phyloP scores from a whole-genome alignment of 2,797 vertebrate species.

The Scleropages formosus region DNA sequence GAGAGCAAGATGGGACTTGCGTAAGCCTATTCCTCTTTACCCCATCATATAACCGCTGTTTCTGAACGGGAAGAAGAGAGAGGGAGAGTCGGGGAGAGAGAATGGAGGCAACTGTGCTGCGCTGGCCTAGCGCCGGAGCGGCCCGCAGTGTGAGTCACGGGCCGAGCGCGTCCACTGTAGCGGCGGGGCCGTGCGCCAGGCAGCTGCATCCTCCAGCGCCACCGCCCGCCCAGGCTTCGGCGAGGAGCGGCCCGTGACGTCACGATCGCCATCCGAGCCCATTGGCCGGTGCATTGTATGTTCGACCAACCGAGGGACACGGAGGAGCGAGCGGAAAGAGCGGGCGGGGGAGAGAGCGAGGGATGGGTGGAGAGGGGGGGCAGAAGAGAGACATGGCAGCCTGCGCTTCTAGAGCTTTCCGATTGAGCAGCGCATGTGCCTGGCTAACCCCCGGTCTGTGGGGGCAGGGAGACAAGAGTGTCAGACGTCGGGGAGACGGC shows the following conservation, averaged over 20 bases:
- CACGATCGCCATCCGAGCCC: constrained; percentile 57
- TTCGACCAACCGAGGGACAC: constrained; percentile 71
- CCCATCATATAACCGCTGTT: constrained; percentile 17
- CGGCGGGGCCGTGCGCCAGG: constrained; percentile 57
- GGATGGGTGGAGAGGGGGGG: constrained; percentile 36
- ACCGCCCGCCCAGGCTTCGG: constrained; percentile 24
- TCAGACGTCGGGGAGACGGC: background rate
- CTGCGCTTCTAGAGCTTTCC: constrained; percentile 50
- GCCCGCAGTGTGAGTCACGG: constrained; percentile 58
- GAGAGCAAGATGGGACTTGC: background rate
- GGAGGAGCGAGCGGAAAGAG: constrained; percentile 58
- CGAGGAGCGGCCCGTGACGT: constrained; percentile 63
- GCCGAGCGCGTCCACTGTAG: constrained; percentile 68
- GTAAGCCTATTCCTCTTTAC: constrained; percentile 27
- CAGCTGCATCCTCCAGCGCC: constrained; percentile 50
- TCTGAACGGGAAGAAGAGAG: background rate
- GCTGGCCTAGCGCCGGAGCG: background rate
- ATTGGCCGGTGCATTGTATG: constrained; percentile 77
- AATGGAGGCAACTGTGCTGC: background rate
- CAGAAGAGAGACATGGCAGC: constrained; percentile 47
- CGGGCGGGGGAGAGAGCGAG: background rate
- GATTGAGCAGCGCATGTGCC: constrained; percentile 26
- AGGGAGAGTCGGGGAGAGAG: constrained; percentile 2
- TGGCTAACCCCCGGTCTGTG: background rate
- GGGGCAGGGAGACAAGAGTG: background rate